Base-by-base conservation (phyloP, 2,888 invertebrate species). In the Cryptophagus acutangulus region DNA sequence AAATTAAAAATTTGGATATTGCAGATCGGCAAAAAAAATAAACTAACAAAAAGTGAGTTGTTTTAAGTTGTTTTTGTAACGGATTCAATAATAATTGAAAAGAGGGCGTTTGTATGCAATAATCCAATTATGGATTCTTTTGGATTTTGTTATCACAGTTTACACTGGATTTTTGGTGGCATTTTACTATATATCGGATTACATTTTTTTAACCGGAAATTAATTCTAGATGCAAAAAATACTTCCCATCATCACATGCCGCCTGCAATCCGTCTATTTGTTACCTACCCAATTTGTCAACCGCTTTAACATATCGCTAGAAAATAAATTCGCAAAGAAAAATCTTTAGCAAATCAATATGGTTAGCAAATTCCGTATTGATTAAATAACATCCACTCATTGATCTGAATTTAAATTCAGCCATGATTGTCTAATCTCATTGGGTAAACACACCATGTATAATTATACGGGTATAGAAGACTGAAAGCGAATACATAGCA, bases 371-470 rank as follows among this genome's bases (percentile, higher is more conserved):
- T n/a, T n/a, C n/a, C n/a, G n/a, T n/a, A n/a, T n/a, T n/a, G n/a
- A n/a, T n/a, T n/a, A n/a, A n/a, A n/a, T n/a, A n/a, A n/a, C n/a
- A n/a, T n/a, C n/a, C n/a, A n/a, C n/a, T n/a, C n/a, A 31, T 31
- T 31, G 31, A 31, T 31, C 15, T 31, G 31, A 14, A 9, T 31
- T 31, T 31, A 31, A n/a, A 31, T 31, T 16, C 31, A 6, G 12
- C 13, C 31, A 15, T 47, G 51, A 61, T 63, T 57, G 57, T 61
- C 63, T 64, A 63, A 65, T 65, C 64, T 61, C 57, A 52, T 52
- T 58, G 53, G 55, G 61, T 59, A 64, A 65, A 64, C 62, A 65
- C 54, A 56, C 59, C 57, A 58, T 61, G 57, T 53, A 62, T 62
- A 63, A 63, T 64, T 62, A 62, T 62, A 60, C 60, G 60, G 61